These are phyloP conservation scores for Drosophila ogumai DNA, from an alignment of 1,140 invertebrate genomes.

Conservation along the genomic window DNA sequence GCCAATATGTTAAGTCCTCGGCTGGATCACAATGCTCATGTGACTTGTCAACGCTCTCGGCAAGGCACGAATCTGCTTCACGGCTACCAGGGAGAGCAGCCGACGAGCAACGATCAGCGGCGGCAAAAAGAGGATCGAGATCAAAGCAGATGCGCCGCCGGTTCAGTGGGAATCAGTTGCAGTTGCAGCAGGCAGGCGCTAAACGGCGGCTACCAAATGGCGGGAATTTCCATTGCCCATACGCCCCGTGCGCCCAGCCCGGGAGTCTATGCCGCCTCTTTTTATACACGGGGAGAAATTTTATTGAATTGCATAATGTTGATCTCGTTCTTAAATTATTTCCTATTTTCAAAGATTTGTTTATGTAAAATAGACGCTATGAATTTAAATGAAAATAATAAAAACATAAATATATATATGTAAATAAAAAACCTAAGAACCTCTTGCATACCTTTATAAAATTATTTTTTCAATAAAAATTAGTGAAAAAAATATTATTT, in stretches of 20 bases:
- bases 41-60: conserved; percentile 72
- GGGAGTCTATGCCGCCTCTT: not conserved
- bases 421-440: not conserved
- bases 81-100: conserved; percentile 52
- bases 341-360: too few species aligned
- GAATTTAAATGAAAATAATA: too few species aligned
- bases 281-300: not conserved
- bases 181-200: conserved; percentile 56
- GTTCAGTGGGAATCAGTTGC: conserved; percentile 63
- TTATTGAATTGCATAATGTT: not conserved
- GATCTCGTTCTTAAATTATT: too few species aligned
- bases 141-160: conserved; percentile 67
- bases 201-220: conserved; percentile 71
- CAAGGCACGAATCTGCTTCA: conserved; percentile 69
- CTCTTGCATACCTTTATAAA: not conserved
- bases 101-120: conserved; percentile 1
- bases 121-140: conserved; percentile 37
- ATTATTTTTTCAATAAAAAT: not conserved
- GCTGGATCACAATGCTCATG: conserved; percentile 69
- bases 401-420: not conserved
- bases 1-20: conserved; percentile 58
- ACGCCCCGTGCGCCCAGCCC: conserved; percentile 60
- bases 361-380: too few species aligned
- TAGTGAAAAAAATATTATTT: too few species aligned
- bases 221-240: conserved; percentile 77